phyloP scores from a whole-genome alignment of 1,140 invertebrate genomes.

The Drosophila pruinosa region DNA sequence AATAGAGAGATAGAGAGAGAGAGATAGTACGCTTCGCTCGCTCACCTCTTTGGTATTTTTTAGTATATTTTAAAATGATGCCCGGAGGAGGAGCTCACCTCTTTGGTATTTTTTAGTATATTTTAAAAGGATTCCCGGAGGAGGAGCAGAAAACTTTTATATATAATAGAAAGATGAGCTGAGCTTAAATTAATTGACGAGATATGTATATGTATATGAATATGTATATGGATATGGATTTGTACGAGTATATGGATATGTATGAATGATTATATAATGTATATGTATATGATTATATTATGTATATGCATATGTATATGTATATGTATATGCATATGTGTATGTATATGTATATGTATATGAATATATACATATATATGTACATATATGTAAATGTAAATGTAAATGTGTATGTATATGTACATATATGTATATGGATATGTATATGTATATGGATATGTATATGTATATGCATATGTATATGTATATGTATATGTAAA shows the following conservation, averaged over 20 bases:
- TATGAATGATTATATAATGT: too few species aligned
- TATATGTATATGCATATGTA: background rate
- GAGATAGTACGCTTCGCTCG: too few species aligned
- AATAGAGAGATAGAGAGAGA: too few species aligned
- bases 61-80: too few species aligned
- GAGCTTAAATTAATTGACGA: too few species aligned
- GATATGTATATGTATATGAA: conserved; percentile 3
- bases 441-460: background rate
- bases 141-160: too few species aligned
- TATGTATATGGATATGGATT: background rate
- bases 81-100: too few species aligned
- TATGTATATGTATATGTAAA: background rate
- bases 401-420: conserved; percentile 9
- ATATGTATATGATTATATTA: background rate
- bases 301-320: background rate
- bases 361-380: background rate
- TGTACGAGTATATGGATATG: too few species aligned
- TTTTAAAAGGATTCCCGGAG: too few species aligned
- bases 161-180: too few species aligned
- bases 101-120: too few species aligned
- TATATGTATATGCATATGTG: background rate
- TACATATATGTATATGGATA: background rate
- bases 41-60: too few species aligned
- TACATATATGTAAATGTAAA: conserved; percentile 10
- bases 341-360: background rate